Evolutionary conservation across 2,888 invertebrate species (phyloP).

Genomic region (Lypha dubia): DNA sequence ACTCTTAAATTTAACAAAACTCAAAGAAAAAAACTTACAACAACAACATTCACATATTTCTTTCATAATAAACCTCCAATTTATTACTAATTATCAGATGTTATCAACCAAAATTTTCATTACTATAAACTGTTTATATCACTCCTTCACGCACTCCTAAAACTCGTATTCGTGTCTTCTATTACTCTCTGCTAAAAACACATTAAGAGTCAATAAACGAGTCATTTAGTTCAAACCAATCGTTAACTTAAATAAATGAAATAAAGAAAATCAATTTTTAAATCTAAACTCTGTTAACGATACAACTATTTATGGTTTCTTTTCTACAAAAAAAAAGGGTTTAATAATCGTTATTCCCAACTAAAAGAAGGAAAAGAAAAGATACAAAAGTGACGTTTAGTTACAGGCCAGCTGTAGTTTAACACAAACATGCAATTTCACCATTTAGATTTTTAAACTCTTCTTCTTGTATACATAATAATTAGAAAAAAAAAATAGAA

Average conservation of each 20-base stretch:
- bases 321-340: not conserved
- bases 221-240: constrained; percentile 27
- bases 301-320: not conserved
- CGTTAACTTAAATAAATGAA: not conserved
- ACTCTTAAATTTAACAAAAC: too few relatives aligned
- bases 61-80: not conserved
- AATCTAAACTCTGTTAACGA: constrained; percentile 20
- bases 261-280: constrained; percentile 26
- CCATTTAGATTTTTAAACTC: constrained; percentile 44
- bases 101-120: not conserved
- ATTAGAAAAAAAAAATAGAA: constrained; percentile 12
- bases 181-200: not conserved
- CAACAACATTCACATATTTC: too few relatives aligned
- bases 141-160: constrained; percentile 19
- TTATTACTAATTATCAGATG: constrained; percentile 16
- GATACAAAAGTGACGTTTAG: not conserved
- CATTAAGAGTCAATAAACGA: constrained; percentile 25
- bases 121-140: constrained; percentile 6
- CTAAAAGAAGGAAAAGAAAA: constrained; percentile 12
- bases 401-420: constrained; percentile 19
- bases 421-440: constrained; percentile 53
- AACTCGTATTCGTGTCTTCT: not conserved
- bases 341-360: constrained; percentile 39
- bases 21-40: too few relatives aligned
- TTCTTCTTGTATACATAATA: constrained; percentile 25